phyloP scores from a whole-genome alignment of 2,888 invertebrate species.

The Drosophila fungiperda region DNA sequence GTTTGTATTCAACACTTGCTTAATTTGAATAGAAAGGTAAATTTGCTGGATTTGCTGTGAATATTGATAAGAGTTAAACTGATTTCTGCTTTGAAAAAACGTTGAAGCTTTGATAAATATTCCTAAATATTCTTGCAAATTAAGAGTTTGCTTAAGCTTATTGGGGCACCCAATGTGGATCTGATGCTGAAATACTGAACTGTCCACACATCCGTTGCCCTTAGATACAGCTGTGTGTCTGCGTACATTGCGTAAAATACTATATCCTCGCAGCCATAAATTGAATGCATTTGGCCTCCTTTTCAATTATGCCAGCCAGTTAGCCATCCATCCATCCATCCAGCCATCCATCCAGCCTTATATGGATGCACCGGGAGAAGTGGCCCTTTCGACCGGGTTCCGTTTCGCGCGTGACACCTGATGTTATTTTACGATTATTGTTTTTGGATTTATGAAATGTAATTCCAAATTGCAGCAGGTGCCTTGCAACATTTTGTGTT shows the following conservation, averaged over 20 bases:
- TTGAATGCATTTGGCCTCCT: slow-evolving; percentile 12
- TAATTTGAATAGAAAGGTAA: neutral
- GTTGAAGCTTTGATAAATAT: neutral
- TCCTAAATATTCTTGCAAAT: too few relatives aligned
- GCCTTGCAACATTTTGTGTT: slow-evolving; percentile 15
- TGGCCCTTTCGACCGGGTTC: slow-evolving; percentile 30
- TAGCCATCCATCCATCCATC: neutral
- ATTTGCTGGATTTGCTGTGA: neutral
- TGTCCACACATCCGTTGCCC: neutral
- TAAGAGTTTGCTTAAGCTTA: neutral
- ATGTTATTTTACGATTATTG: slow-evolving; percentile 80
- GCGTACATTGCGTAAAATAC: neutral
- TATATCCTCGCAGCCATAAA: slow-evolving; percentile 22
- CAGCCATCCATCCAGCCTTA: neutral
- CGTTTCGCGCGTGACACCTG: slow-evolving; percentile 77
- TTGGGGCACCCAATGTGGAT: neutral
- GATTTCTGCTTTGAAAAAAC: neutral
- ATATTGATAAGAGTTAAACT: neutral
- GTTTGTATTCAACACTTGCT: neutral
- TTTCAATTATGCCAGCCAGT: slow-evolving; percentile 6
- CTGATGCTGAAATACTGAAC: neutral
- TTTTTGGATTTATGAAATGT: slow-evolving; percentile 79
- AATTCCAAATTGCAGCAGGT: slow-evolving; percentile 70
- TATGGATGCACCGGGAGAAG: neutral
- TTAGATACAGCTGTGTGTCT: neutral